phyloP scores from a whole-genome alignment of 2,888 invertebrate genomes.

The Drosophila seclusa region DNA sequence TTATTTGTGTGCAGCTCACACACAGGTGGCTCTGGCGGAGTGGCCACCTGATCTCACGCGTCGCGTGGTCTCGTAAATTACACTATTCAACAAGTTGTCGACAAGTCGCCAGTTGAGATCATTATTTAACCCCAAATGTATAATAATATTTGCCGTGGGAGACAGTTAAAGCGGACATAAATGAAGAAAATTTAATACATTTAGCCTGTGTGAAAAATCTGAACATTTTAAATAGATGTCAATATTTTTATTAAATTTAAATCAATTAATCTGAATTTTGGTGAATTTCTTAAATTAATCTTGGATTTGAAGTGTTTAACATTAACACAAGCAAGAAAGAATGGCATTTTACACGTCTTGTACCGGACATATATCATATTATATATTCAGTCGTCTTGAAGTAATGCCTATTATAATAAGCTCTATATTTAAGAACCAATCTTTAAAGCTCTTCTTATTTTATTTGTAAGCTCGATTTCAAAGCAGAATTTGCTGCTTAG shows the following conservation, averaged over 20 bases:
- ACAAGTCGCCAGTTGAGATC: background rate
- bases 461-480: background rate
- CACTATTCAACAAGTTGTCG: conserved; percentile 49
- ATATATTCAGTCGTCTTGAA: background rate
- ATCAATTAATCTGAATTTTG: background rate
- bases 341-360: background rate
- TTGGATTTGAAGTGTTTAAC: background rate
- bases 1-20: conserved; percentile 64
- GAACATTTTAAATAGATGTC: background rate
- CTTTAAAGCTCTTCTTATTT: background rate
- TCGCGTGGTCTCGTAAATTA: conserved; percentile 58
- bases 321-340: background rate
- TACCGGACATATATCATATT: background rate
- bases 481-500: conserved; percentile 32
- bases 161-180: background rate
- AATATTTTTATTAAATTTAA: background rate
- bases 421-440: background rate
- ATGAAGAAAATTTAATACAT: background rate
- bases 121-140: background rate
- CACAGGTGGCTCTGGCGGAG: conserved; percentile 70
- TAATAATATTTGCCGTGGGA: background rate
- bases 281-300: background rate
- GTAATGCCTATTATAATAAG: background rate
- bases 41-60: conserved; percentile 68
- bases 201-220: background rate